Base-by-base conservation (phyloP, 53 echinoderm and acorn worm genomes). In the Temnopleurus reevesii region DNA sequence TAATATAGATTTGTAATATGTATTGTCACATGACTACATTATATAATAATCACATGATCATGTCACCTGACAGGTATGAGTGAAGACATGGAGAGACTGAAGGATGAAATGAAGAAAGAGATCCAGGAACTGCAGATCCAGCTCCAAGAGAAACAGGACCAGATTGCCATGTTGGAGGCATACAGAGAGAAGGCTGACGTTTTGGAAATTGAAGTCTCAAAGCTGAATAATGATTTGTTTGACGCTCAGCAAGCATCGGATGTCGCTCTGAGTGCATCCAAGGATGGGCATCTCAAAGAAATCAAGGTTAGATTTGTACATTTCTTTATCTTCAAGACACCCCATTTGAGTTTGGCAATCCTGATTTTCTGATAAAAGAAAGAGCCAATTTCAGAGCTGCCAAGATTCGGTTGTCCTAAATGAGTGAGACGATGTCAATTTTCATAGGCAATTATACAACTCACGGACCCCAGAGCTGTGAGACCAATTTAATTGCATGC, bases 61-160 rank as follows among this genome's bases (percentile, higher is more conserved):
- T 15, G 25, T 63, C 35, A 64, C 65, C 12, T 65, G 65, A 65
- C 81, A 83, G 94, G 93, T 28, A 91, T 95, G 21, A 92, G 88
- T 25, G 59, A 86, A 31, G 81, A 95, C 45, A 81, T 96, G 85
- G 93, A 93, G 45, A 65, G 55, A 43, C 64, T 95, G 59, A 90
- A 96, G 60, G 34, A 58, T 2, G 92, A 93, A 31, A 76, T 93
- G 29, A 87, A 94, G 61, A 55, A 31, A 53, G 86, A 94, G 53
- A 89, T 96, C 51, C 76, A 60, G 21, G 81, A 88, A 15, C 27
- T 86, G 8, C 27, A 86, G 83, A 34, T 36, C 55, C 55, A 53
- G 56, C 83, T 83, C n/a, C 12, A 36, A 19, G 83, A 95, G n/a
- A 87, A 87, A 53, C 2, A 33, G 46, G 33, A 45, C 29, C 30